Evolutionary conservation across 2,113 vertebrate genomes (phyloP), one percentile per base, ranked within the genome.

Genomic region (Excalfactoria chinensis): DNA sequence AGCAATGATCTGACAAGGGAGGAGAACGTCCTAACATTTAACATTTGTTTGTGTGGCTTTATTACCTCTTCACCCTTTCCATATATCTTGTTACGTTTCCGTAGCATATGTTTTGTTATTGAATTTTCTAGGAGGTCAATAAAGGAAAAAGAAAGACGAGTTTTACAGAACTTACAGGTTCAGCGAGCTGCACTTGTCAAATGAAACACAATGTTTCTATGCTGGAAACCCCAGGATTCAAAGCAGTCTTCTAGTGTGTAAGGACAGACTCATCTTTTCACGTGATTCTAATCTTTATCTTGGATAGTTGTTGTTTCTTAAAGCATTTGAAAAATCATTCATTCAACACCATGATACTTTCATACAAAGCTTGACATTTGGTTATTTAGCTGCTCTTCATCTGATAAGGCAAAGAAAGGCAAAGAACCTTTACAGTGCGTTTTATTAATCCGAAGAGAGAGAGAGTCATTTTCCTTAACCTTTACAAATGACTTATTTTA

Each of bases 401-500:
- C 51, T 91, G 93, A 59, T 77, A 89, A 89, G 93, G 86, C 81
- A 88, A 89, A 85, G 62, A 86, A 89, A 87, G 89, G 81, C 37
- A 51, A 87, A 80, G 75, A 92, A 87, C 91, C 78, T 94, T 92
- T 91, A 87, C 79, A 90, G 72, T 20, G 7, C 46, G 32, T 2
- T 76, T 85, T 80, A 66, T 77, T 92, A 87, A 89, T 83, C 71
- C 60, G 91, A n/a, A 32, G 91, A 92, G 86, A 70, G 86, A 70
- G 75, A 74, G 25, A 89, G 56, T 56, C 85, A 60, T 85, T 96
- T 96, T 92, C 68, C 51, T 87, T 93, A 92, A 95, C 86, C 89
- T 96, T 95, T 94, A 67, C 71, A 91, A 89, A 89, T 41, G 70
- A 69, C 84, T 87, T 83, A 71, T 88, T 84, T 94, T 90, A 89